phyloP scores from a whole-genome alignment of 2,888 invertebrate species.

The Synergus itoensis region DNA sequence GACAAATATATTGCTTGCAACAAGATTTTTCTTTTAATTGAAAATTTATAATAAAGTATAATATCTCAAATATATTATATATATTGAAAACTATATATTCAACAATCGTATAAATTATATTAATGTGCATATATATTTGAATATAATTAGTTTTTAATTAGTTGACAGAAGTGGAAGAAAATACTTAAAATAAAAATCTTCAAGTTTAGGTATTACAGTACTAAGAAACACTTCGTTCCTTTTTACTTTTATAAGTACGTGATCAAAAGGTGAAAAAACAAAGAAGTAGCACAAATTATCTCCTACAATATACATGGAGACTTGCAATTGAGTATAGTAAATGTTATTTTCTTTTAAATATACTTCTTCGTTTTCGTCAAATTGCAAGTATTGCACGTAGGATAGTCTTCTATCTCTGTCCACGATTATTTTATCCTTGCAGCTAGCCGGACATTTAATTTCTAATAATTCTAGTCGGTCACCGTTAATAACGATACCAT shows the following conservation, averaged over 20 bases:
- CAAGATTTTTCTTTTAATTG: background rate
- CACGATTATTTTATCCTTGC: slow-evolving; percentile 47
- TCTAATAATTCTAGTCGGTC: slow-evolving; percentile 45
- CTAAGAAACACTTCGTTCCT: background rate
- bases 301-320: slow-evolving; percentile 34
- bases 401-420: slow-evolving; percentile 10
- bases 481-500: slow-evolving; percentile 47
- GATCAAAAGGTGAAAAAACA: slow-evolving; percentile 7
- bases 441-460: slow-evolving; percentile 52
- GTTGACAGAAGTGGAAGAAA: background rate
- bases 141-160: background rate
- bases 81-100: no score
- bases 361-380: slow-evolving; percentile 31
- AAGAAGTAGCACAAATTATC: slow-evolving; percentile 36
- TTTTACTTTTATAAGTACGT: background rate
- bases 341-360: slow-evolving; percentile 34
- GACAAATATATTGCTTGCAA: background rate
- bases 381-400: slow-evolving; percentile 26
- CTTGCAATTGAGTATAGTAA: slow-evolving; percentile 42
- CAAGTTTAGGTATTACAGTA: background rate
- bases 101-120: background rate
- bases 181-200: background rate
- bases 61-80: background rate
- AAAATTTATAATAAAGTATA: no score
- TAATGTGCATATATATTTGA: background rate